These are phyloP conservation scores for Amiota communis DNA, from an alignment of 2,888 invertebrate species.

Conservation along the genomic window DNA sequence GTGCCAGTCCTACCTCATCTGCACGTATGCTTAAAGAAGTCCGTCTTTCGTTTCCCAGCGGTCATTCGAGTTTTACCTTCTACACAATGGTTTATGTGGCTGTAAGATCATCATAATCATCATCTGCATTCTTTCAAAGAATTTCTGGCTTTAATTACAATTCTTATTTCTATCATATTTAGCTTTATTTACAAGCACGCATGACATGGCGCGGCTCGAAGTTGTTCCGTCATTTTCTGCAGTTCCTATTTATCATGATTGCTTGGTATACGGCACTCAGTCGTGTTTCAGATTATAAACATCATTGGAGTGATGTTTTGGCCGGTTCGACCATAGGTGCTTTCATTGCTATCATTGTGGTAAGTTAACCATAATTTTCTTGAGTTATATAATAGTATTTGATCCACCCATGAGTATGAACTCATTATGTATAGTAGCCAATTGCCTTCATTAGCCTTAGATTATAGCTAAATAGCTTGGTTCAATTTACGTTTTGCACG, in stretches of 20 bases:
- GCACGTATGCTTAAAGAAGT: slow-evolving; percentile 81
- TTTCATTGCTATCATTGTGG: slow-evolving; percentile 80
- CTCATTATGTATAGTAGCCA: too few relatives aligned
- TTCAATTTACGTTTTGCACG: not conserved
- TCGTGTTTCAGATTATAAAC: slow-evolving; percentile 95
- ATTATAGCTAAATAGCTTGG: not conserved
- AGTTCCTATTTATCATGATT: slow-evolving; percentile 84
- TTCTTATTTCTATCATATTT: slow-evolving; percentile 47
- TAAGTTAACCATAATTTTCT: slow-evolving; percentile 73
- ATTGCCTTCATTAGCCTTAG: not conserved
- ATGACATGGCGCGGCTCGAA: slow-evolving; percentile 87
- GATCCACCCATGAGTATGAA: not conserved
- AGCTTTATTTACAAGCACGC: slow-evolving; percentile 91
- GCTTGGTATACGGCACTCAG: slow-evolving; percentile 92
- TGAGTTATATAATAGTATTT: too few relatives aligned
- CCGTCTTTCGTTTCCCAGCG: slow-evolving; percentile 91
- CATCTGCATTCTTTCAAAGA: slow-evolving; percentile 13
- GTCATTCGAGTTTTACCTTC: slow-evolving; percentile 92
- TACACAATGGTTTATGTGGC: slow-evolving; percentile 89
- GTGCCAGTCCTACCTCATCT: slow-evolving; percentile 75
- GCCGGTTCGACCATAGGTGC: slow-evolving; percentile 84
- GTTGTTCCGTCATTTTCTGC: slow-evolving; percentile 88
- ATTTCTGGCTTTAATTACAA: slow-evolving; percentile 20
- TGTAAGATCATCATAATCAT: slow-evolving; percentile 77
- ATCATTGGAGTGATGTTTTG: slow-evolving; percentile 98